Evolutionary conservation across 2,797 vertebrate species (phyloP).

Genomic region (Leptodactylus fallax): DNA sequence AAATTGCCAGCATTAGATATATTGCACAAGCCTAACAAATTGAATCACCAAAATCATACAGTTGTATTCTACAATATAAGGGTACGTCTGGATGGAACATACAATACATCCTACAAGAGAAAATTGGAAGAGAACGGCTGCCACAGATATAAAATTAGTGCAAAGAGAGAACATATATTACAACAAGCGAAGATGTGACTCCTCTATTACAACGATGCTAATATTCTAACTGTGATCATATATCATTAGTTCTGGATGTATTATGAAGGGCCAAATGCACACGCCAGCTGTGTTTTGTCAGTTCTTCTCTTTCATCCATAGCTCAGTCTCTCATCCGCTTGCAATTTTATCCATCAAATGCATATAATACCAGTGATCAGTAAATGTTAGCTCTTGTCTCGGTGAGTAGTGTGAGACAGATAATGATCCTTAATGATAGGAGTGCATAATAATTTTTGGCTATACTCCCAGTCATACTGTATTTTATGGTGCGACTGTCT

Average conservation of each 20-base stretch:
- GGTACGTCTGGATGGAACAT: constrained; percentile 10
- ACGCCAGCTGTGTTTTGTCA: constrained; percentile 45
- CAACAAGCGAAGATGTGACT: constrained; percentile 19
- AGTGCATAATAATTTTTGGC: constrained; percentile 47
- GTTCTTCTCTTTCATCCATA: constrained; percentile 22
- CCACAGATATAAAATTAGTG: constrained; percentile 16
- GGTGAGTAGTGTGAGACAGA: not conserved
- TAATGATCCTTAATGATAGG: constrained; percentile 41
- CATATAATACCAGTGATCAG: constrained; percentile 41
- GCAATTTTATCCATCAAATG: constrained; percentile 21
- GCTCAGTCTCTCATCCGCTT: constrained; percentile 28
- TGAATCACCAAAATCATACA: constrained; percentile 52
- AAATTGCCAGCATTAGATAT: constrained; percentile 54
- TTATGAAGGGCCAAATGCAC: constrained; percentile 38
- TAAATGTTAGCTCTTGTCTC: constrained; percentile 36
- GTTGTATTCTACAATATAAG: constrained; percentile 36
- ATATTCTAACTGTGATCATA: constrained; percentile 47
- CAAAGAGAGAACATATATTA: constrained; percentile 2
- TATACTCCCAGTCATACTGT: constrained; percentile 27
- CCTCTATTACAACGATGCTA: constrained; percentile 29
- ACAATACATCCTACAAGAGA: constrained; percentile 38
- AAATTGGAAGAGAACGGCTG: constrained; percentile 20
- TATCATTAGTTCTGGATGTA: constrained; percentile 35
- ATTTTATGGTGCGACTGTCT: not conserved
- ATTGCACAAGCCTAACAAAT: constrained; percentile 54